Conservation (phyloP, 2,888 invertebrate genomes). For the Drosophila pseudotakahashii region DNA sequence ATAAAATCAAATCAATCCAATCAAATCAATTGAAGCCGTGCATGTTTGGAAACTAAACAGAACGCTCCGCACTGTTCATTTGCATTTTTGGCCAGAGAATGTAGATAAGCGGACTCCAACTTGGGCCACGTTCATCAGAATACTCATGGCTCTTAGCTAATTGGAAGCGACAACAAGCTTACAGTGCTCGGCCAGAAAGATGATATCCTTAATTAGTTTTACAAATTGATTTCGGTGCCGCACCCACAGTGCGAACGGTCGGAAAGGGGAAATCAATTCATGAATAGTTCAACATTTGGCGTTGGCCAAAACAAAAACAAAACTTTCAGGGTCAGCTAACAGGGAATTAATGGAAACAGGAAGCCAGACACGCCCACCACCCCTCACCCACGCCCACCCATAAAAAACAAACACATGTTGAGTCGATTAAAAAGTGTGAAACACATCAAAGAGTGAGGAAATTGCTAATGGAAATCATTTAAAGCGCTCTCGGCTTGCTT, state of each 20-base stretch:
- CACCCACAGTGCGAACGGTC: constrained; percentile 11
- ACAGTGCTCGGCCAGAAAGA: constrained; percentile 19
- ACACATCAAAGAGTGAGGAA: constrained; percentile 26
- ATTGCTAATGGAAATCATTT: constrained; percentile 15
- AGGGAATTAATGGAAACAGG: constrained; percentile 34
- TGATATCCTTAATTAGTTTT: constrained; percentile 63
- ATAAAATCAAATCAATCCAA: constrained; percentile 65
- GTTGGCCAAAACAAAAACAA: constrained; percentile 24
- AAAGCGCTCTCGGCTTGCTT: not conserved
- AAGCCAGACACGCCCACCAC: constrained; percentile 15
- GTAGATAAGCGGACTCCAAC: not conserved
- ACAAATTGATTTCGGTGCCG: constrained; percentile 53
- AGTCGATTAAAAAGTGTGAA: constrained; percentile 29
- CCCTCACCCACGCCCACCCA: not conserved
- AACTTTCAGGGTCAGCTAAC: constrained; percentile 40
- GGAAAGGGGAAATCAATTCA: constrained; percentile 31
- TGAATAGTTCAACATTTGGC: constrained; percentile 46
- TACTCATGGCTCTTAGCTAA: constrained; percentile 49
- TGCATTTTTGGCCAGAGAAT: not conserved
- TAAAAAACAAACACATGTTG: constrained; percentile 30
- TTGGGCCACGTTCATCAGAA: constrained; percentile 4
- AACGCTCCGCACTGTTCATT: constrained; percentile 7
- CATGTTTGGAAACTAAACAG: constrained; percentile 49
- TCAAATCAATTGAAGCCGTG: constrained; percentile 59
- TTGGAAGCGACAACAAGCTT: constrained; percentile 29